phyloP scores from a whole-genome alignment of 1,140 invertebrate species.

The Elymnias hypermnestra region DNA sequence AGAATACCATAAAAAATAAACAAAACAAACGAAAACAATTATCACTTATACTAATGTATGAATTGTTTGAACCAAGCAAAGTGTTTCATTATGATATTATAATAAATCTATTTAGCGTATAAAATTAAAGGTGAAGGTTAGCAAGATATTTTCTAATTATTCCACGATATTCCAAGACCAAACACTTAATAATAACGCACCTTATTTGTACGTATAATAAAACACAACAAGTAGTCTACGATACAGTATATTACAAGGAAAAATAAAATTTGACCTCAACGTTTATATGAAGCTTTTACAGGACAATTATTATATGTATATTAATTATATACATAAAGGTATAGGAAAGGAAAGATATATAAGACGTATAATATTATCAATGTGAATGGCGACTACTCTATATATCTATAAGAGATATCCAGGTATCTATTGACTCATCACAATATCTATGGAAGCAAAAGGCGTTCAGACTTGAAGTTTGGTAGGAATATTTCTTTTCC shows the following conservation, averaged over 20 bases:
- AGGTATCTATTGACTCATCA: no score
- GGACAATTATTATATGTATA: neutral
- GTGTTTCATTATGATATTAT: neutral
- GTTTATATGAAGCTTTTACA: neutral
- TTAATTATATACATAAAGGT: no score
- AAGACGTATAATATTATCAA: no score
- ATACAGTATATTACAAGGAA: neutral
- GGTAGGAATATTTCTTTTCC: no score
- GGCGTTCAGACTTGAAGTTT: no score
- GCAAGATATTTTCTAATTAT: neutral
- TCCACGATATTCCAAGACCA: neutral
- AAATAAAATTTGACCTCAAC: neutral
- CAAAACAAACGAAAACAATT: neutral
- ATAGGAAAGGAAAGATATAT: no score
- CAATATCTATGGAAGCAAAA: no score
- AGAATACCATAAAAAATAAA: no score
- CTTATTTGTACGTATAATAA: neutral
- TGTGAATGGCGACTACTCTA: neutral
- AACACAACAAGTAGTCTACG: neutral
- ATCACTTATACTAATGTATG: neutral
- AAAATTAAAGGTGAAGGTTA: neutral
- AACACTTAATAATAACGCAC: neutral
- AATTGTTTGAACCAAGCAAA: neutral
- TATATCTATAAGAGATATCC: no score
- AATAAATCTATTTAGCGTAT: neutral